These are phyloP conservation scores for Peucedramus taeniatus DNA, from an alignment of 2,113 vertebrate genomes.

Conservation along the genomic window DNA sequence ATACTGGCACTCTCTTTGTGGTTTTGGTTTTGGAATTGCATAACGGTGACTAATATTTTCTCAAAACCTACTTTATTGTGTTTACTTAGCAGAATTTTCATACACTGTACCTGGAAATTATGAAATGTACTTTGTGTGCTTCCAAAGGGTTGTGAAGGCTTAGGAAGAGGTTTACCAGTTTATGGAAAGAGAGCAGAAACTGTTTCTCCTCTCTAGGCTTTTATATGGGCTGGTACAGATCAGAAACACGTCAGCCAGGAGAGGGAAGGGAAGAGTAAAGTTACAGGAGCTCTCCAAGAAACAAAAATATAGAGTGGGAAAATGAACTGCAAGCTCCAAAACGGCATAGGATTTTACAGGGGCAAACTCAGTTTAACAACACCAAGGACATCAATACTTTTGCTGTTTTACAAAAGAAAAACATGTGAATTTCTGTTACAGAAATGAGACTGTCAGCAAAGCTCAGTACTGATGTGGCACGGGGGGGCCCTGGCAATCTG, in stretches of 20 bases:
- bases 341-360: neutral
- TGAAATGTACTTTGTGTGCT: slow-evolving; percentile 48
- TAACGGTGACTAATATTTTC: slow-evolving; percentile 55
- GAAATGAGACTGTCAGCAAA: neutral
- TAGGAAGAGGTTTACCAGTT: slow-evolving; percentile 33
- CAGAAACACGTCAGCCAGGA: neutral
- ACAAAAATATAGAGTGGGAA: neutral
- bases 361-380: neutral
- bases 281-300: neutral
- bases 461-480: neutral
- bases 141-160: slow-evolving; percentile 2
- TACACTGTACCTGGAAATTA: slow-evolving; percentile 48
- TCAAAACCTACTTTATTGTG: slow-evolving; percentile 49
- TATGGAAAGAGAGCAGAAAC: neutral
- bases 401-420: neutral
- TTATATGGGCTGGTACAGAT: neutral
- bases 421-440: neutral
- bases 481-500: neutral
- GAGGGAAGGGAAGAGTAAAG: neutral
- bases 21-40: slow-evolving; percentile 41
- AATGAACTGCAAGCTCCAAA: neutral
- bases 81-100: slow-evolving; percentile 60
- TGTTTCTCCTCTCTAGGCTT: slow-evolving; percentile 4
- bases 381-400: neutral
- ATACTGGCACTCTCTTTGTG: slow-evolving; percentile 56